phyloP scores from a whole-genome alignment of 2,888 invertebrate genomes.

The Cactoblastis cactorum region DNA sequence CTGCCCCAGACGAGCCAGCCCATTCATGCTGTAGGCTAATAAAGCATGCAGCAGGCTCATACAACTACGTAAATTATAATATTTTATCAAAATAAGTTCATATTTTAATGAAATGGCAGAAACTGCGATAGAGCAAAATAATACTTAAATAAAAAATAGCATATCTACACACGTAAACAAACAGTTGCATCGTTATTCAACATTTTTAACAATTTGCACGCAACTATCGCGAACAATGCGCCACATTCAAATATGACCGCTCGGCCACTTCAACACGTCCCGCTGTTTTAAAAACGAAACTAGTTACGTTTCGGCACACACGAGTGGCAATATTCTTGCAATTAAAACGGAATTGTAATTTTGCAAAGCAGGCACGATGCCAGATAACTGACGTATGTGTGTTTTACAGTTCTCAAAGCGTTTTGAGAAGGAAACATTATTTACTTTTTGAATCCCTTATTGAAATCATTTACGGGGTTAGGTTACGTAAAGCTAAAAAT shows the following conservation, averaged over 20 bases:
- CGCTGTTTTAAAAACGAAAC: constrained; percentile 20
- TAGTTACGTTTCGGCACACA: constrained; percentile 12
- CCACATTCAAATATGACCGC: constrained; percentile 3
- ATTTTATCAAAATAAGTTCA: too few species aligned
- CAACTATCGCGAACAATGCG: not conserved
- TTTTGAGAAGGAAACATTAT: not conserved
- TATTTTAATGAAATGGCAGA: too few species aligned
- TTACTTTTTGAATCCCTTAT: not conserved
- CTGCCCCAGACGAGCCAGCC: too few species aligned
- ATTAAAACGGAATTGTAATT: constrained; percentile 20
- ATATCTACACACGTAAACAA: not conserved
- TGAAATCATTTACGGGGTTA: too few species aligned
- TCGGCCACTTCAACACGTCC: constrained; percentile 20
- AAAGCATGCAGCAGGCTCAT: too few species aligned
- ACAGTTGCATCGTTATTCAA: not conserved
- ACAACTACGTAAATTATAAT: too few species aligned
- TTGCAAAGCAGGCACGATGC: constrained; percentile 10
- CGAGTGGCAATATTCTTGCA: constrained; percentile 24
- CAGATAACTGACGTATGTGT: not conserved
- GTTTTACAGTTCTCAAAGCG: not conserved
- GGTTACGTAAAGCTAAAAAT: too few species aligned
- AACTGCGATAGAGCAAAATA: too few species aligned
- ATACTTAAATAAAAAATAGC: too few species aligned
- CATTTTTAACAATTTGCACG: not conserved
- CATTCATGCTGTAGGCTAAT: too few species aligned